Percentiles rank a stretch among this genome's conserved stretches.
These are phyloP conservation scores for Nerophis lumbriciformis DNA, from an alignment of 2,113 vertebrate species.

Conservation along the genomic window DNA sequence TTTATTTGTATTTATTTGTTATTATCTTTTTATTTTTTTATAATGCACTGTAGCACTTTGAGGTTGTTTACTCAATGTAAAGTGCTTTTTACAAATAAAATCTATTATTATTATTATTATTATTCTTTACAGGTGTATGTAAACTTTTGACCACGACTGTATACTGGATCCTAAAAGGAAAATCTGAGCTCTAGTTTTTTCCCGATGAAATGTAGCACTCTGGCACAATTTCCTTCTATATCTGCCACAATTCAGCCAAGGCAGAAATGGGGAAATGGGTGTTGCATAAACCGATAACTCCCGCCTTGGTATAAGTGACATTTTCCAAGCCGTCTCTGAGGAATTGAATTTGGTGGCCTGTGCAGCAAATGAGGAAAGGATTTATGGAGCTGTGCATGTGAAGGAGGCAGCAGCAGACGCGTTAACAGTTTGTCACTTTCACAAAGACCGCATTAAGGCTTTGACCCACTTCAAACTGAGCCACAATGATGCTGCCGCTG, in stretches of 20 bases:
- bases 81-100: too few relatives aligned
- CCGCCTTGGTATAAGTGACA: slow-evolving; percentile 48
- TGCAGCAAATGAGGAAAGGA: slow-evolving; percentile 59
- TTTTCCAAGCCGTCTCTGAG: slow-evolving; percentile 54
- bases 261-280: slow-evolving; percentile 44
- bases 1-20: too few relatives aligned
- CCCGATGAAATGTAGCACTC: slow-evolving; percentile 56
- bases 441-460: slow-evolving; percentile 57
- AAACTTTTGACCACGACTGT: too few relatives aligned
- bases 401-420: slow-evolving; percentile 46
- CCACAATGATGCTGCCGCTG: slow-evolving; percentile 33
- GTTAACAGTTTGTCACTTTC: slow-evolving; percentile 59
- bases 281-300: slow-evolving; percentile 49
- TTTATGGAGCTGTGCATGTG: slow-evolving; percentile 53
- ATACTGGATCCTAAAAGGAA: slow-evolving; percentile 37
- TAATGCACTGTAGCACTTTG: too few relatives aligned
- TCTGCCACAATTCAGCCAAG: slow-evolving; percentile 35
- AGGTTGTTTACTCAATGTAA: too few relatives aligned
- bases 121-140: too few relatives aligned
- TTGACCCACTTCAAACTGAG: slow-evolving; percentile 45
- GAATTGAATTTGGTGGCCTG: slow-evolving; percentile 59
- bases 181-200: slow-evolving; percentile 52
- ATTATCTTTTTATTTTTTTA: too few relatives aligned
- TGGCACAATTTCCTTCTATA: slow-evolving; percentile 51
- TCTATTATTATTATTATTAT: too few relatives aligned